Base-by-base conservation (phyloP, 2,113 vertebrate genomes). In the Cyprinodon tularosa region DNA sequence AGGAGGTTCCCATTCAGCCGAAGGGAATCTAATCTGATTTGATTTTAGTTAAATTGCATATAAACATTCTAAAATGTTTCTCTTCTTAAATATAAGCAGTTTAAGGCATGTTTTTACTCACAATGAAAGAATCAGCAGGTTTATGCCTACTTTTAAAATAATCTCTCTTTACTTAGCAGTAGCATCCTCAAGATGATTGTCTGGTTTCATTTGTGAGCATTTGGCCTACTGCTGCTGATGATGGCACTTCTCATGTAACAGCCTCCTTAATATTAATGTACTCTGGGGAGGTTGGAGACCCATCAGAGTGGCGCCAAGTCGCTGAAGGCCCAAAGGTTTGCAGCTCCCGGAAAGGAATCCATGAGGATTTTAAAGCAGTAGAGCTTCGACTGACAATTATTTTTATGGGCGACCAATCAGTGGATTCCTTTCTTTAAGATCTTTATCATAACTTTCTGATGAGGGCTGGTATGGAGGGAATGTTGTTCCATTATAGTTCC, bases 231-330 rank as follows among this genome's bases (percentile, higher is more conserved):
- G 37, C 59, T 71, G 39, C 75, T 53, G 75, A 72, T 47, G 62
- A 38, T 57, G 50, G 6, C 22, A 12, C 53, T 73, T 67, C 67
- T 66, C 36, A 36, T 63, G 62, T 37, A 77, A 50, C 64, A 36
- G 67, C 6, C 0, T 4, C 0, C 53, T 84, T 13, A 87, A 83
- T 71, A 83, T 90, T 89, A 20, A 86, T 81, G 62, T 82, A 67
- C 36, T 4, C 9, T 10, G 12, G 53, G 64, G 61, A 22, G 66
- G 70, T 65, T 10, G 36, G 75, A 73, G 80, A 63, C n/a, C 67
- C 69, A 63, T 80, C 73, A 53, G 29, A 57, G 29, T 57, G 17
- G 72, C 63, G 36, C 67, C 50, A 67, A 60, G 40, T 72, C 62
- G 63, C 38, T 63, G 12, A 22, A 48, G 74, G 76, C 42, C 29